Percentiles rank a stretch among this genome's conserved stretches.
Conservation (phyloP, 2,113 vertebrate genomes). For the Lethenteron camtschaticum region DNA sequence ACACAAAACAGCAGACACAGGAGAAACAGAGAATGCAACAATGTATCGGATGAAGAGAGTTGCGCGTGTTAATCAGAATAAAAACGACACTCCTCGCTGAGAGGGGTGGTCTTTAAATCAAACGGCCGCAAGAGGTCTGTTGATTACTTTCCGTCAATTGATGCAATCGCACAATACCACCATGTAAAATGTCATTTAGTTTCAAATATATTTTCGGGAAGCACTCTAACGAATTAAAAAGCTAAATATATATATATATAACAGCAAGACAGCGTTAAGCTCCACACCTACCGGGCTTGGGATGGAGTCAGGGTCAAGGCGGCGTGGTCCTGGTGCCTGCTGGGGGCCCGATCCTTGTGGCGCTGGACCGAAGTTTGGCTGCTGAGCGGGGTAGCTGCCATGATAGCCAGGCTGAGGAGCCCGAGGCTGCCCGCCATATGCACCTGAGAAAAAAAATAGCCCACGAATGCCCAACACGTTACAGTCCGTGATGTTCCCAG, state of each 20-base stretch:
- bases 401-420: constrained; percentile 44
- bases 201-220: not conserved
- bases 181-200: not conserved
- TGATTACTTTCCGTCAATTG: not conserved
- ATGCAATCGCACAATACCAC: not conserved
- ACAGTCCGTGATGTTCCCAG: no score
- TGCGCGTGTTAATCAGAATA: not conserved
- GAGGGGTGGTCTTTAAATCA: not conserved
- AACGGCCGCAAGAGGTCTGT: not conserved
- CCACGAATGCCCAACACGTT: no score
- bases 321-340: constrained; percentile 47
- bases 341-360: constrained; percentile 31
- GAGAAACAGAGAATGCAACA: constrained; percentile 16
- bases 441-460: no score
- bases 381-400: constrained; percentile 50
- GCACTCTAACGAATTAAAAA: not conserved
- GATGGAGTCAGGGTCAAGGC: constrained; percentile 73
- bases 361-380: constrained; percentile 47
- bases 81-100: no score
- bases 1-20: constrained; percentile 25
- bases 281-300: constrained; percentile 62
- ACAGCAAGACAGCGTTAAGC: not conserved
- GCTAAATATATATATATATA: not conserved
- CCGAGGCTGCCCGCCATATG: not conserved
- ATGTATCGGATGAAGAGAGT: constrained; percentile 7